These are phyloP conservation scores for Zoanthus solanderi DNA, from an alignment of 92 coral and sea anemone species.

Conservation along the genomic window DNA sequence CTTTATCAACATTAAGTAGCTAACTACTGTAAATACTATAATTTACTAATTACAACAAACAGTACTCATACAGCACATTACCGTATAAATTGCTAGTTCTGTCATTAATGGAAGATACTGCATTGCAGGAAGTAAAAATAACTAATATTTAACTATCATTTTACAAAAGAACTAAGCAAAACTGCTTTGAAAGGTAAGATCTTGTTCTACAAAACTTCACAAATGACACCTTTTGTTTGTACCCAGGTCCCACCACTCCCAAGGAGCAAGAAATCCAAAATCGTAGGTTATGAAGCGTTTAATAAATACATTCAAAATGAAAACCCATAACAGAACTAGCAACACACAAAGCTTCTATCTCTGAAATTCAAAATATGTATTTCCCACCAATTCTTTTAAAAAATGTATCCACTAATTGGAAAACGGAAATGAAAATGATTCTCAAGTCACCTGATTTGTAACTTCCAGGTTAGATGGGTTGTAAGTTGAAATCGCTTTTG, in stretches of 20 bases:
- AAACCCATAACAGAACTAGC: background rate
- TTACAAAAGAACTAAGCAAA: background rate
- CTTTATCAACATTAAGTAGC: too few species aligned
- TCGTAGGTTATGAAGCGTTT: background rate
- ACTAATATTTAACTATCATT: too few species aligned
- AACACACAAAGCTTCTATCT: background rate
- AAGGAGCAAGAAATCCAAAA: background rate
- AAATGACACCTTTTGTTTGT: background rate
- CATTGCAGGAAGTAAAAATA: too few species aligned
- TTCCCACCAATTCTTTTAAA: background rate
- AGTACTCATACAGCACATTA: too few species aligned
- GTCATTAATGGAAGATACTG: too few species aligned
- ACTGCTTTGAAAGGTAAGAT: too few species aligned
- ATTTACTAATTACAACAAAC: too few species aligned
- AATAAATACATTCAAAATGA: background rate
- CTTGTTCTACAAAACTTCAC: background rate
- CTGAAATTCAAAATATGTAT: background rate
- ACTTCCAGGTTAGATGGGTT: slow-evolving; percentile 92
- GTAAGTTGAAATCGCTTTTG: slow-evolving; percentile 97
- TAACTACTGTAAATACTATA: too few species aligned
- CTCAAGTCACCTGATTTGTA: slow-evolving; percentile 87
- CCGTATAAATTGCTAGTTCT: too few species aligned
- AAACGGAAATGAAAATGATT: slow-evolving; percentile 32
- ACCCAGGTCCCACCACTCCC: slow-evolving; percentile 8
- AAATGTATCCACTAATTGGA: background rate